Conservation (phyloP, 2,888 invertebrate genomes). For the Scrobipalpa atriplicella region DNA sequence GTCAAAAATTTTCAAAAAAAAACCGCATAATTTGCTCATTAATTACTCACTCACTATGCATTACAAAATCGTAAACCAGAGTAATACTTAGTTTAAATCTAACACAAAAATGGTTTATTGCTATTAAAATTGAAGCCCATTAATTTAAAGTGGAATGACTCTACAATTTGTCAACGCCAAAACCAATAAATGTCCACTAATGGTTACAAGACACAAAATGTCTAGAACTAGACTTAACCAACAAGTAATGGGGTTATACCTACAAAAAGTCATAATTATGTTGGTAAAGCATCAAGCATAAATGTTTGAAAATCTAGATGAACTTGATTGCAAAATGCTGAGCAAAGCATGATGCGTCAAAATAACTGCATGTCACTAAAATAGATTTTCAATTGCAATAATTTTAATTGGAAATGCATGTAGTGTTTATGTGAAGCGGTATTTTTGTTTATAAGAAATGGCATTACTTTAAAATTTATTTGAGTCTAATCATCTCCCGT, state of each 20-base stretch:
- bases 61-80: not conserved
- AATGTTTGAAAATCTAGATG: not conserved
- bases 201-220: slow-evolving; percentile 26
- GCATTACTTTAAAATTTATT: too few species aligned
- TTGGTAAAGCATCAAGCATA: not conserved
- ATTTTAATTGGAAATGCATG: too few species aligned
- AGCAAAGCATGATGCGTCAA: not conserved
- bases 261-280: not conserved
- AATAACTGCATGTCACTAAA: slow-evolving; percentile 7
- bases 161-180: slow-evolving; percentile 23
- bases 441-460: too few species aligned
- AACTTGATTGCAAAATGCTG: not conserved
- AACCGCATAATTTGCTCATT: not conserved
- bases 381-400: not conserved
- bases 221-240: slow-evolving; percentile 13
- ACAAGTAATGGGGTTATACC: not conserved
- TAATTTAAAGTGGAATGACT: slow-evolving; percentile 25
- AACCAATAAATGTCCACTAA: slow-evolving; percentile 19
- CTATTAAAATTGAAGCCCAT: not conserved
- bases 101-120: slow-evolving; percentile 8
- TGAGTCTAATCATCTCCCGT: too few species aligned
- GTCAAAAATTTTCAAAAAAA: not conserved
- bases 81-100: not conserved
- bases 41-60: not conserved
- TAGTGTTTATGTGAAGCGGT: too few species aligned